A percentile compares a stretch with the other conserved stretches of the same genome.
Conservation (phyloP, 2,888 invertebrate species). For the Abrostola tripartita region DNA sequence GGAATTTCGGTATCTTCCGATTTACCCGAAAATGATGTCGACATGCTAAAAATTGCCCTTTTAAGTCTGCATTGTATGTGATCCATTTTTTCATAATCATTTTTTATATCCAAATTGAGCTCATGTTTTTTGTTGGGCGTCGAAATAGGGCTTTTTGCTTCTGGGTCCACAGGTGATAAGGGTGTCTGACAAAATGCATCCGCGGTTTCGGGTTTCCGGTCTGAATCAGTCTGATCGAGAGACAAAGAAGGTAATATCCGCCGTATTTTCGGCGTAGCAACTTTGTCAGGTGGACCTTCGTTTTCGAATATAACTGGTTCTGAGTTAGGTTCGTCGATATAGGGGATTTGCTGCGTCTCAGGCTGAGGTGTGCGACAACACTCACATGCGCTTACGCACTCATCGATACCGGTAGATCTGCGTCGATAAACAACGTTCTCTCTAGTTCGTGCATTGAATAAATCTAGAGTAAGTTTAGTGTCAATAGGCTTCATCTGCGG, state of each 20-base stretch:
- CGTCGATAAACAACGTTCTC: slow-evolving; percentile 68
- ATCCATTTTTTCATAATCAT: slow-evolving; percentile 69
- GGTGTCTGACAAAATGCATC: slow-evolving; percentile 82
- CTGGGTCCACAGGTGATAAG: slow-evolving; percentile 65
- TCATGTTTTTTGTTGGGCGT: slow-evolving; percentile 66
- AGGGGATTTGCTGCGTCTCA: slow-evolving; percentile 80
- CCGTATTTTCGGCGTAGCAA: slow-evolving; percentile 79
- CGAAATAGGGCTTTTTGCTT: slow-evolving; percentile 48
- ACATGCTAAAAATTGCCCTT: slow-evolving; percentile 74
- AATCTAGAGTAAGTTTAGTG: slow-evolving; percentile 77
- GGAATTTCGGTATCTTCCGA: slow-evolving; percentile 79
- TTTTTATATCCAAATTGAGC: slow-evolving; percentile 71
- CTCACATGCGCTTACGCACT: slow-evolving; percentile 83
- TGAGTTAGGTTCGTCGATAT: slow-evolving; percentile 82
- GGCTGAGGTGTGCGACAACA: slow-evolving; percentile 84
- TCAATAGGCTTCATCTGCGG: slow-evolving; percentile 82
- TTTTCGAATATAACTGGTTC: slow-evolving; percentile 84
- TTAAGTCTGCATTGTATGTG: slow-evolving; percentile 75
- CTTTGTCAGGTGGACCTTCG: slow-evolving; percentile 68
- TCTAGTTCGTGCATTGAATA: slow-evolving; percentile 69
- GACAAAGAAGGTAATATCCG: slow-evolving; percentile 82
- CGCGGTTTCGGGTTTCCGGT: slow-evolving; percentile 70
- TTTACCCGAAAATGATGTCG: slow-evolving; percentile 75
- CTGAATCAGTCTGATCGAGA: slow-evolving; percentile 74
- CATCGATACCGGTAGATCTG: slow-evolving; percentile 77